These are phyloP conservation scores for Pollenia angustigena DNA, from an alignment of 2,888 invertebrate genomes.

Conservation along the genomic window DNA sequence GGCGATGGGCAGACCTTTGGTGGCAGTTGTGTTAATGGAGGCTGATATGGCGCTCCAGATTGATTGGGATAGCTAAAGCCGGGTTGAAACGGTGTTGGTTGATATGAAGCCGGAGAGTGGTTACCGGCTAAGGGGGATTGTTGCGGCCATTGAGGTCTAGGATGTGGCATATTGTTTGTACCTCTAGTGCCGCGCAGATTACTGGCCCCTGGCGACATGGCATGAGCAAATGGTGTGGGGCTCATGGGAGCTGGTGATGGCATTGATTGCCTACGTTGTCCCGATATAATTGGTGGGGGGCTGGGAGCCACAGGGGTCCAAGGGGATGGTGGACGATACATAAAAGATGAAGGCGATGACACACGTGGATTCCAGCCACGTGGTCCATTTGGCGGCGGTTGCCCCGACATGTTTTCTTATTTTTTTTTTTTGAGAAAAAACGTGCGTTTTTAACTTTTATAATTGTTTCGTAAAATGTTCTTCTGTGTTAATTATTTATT, in stretches of 20 bases:
- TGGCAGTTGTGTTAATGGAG: conserved; percentile 66
- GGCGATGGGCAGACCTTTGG: conserved; percentile 72
- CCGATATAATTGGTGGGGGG: conserved; percentile 89
- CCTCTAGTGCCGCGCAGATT: conserved; percentile 84
- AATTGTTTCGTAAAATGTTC: background rate
- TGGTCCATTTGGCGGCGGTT: conserved; percentile 81
- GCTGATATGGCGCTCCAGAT: conserved; percentile 36
- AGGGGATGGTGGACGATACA: conserved; percentile 90
- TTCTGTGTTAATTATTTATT: background rate
- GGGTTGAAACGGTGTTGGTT: conserved; percentile 73
- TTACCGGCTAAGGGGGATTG: conserved; percentile 76
- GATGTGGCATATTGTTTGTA: conserved; percentile 86
- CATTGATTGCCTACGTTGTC: conserved; percentile 85
- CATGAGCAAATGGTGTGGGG: conserved; percentile 80
- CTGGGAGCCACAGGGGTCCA: conserved; percentile 87
- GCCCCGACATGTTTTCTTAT: conserved; percentile 82
- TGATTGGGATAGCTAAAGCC: conserved; percentile 72
- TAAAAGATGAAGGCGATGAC: conserved; percentile 86
- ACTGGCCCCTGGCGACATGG: conserved; percentile 85
- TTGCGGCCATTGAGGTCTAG: conserved; percentile 88
- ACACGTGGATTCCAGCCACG: conserved; percentile 83
- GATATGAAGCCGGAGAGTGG: conserved; percentile 83
- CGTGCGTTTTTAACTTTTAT: background rate
- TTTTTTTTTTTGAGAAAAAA: conserved; percentile 13
- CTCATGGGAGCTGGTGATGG: conserved; percentile 79